Base-by-base conservation (phyloP, 2,797 vertebrate genomes). In the Apogon hyalosoma region DNA sequence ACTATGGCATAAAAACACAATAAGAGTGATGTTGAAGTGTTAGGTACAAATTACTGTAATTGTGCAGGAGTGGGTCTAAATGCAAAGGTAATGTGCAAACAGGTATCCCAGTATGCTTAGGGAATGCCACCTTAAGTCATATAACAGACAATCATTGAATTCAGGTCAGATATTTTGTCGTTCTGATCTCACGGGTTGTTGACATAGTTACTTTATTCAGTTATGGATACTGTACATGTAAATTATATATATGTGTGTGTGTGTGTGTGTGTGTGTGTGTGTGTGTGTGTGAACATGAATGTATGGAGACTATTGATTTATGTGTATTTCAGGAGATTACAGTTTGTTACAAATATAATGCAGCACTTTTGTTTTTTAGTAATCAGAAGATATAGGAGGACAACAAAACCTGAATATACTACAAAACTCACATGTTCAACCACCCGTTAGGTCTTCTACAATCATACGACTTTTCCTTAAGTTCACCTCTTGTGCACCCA, bases 401-500 rank as follows among this genome's bases (percentile, higher is more conserved):
- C 11, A 53, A 53, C 6, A 61, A 7, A 42, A 72, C 47, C 57
- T 64, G 39, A 51, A 55, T 47, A 14, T 63, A 59, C 68, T 63
- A 66, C 57, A 63, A 61, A 67, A 60, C 82, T 79, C 79, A 79
- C 79, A 77, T 74, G 72, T 80, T 73, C 48, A 84, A 42, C 73
- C 79, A 73, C 67, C 60, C 65, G 57, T 74, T 53, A 39, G 69
- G 53, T 67, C 66, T 75, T 59, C 40, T 58, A 69, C 64, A 69
- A 87, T 87, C 87, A 84, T 75, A 86, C 63, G 82, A 82, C 82
- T 83, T 78, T 76, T 79, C 81, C 75, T 85, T 51, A 77, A 71
- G 67, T 87, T 91, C 89, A 90, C 88, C 88, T 92, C 88, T 83
- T 28, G 57, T 87, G 83, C 87, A 85, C 87, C 80, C 84, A 60